Evolutionary conservation across 1,140 invertebrate species (phyloP), one percentile per base, ranked within the genome.

Genomic region (Caenorhabditis inopinata): DNA sequence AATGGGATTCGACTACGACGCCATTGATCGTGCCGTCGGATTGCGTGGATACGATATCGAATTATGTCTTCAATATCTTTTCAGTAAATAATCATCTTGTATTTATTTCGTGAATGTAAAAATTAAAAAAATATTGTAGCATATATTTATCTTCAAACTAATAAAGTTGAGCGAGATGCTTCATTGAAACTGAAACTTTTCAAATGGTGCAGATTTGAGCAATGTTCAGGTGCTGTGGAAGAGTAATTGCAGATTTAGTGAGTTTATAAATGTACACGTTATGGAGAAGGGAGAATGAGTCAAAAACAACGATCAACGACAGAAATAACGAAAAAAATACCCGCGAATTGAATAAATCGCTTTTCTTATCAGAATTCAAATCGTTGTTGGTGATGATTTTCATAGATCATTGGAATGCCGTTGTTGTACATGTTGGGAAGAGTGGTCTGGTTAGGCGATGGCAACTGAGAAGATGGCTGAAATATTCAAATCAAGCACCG

Each of bases 1-100:
- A n/a, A 49, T 49, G 74, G 47, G 74, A 75, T 47, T 75, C n/a
- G 42, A 46, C 42, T 75, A 47, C 47, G 48, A 75, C 14, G 47
- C 48, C 7, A 32, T 29, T 18, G 74, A 29, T 14, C 16, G 16
- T n/a, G 47, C 74, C 11, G 27, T 48, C 47, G 29, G 18, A 47
- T 21, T 3, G 18, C n/a, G 35, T 49, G 47, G 42, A 29, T 75
- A 23, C 4, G 7, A 47, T 7, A 23, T 75, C 18, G 29, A 48
- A 25, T 25, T 25, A 1, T 48, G 47, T 27, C 74, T 47, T 18
- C 0, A 18, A 4, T 25, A 23, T 25, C 45, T 48, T 47, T 75
- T 21, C 23, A 75, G 1, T 75, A 25, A 75, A 9, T 25, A 27
- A 25, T 23, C 42, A 73, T 73, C n/a, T 23, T 38, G 62, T 75